Evolutionary conservation across 2,113 vertebrate genomes (phyloP).

Genomic region (Arenaria interpres): DNA sequence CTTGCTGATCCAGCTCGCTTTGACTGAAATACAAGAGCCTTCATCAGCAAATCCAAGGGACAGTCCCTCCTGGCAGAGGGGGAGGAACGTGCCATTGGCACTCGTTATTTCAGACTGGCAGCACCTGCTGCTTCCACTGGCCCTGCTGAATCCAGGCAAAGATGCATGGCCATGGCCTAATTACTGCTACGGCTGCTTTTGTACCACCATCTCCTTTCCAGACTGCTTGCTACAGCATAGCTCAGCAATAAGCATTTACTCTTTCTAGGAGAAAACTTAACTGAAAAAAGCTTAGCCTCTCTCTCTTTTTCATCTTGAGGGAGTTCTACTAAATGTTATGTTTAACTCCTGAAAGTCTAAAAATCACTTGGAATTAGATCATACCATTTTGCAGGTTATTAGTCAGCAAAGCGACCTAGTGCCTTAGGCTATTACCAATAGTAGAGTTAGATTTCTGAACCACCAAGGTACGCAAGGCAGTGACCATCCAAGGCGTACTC

Average conservation of each 20-base stretch:
- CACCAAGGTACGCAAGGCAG: background rate
- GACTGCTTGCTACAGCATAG: background rate
- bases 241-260: background rate
- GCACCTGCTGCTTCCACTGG: accelerated
- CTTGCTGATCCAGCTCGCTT: background rate
- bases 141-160: background rate
- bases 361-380: background rate
- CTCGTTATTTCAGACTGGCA: background rate
- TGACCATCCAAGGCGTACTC: background rate
- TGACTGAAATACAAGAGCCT: background rate
- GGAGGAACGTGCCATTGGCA: background rate
- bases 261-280: background rate
- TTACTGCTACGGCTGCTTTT: background rate
- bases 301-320: background rate
- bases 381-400: background rate
- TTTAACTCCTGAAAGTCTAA: background rate
- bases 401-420: background rate
- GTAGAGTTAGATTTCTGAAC: background rate
- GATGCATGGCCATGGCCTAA: background rate
- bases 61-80: background rate
- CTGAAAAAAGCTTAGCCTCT: background rate
- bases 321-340: background rate
- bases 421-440: background rate
- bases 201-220: background rate
- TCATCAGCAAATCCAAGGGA: background rate